Base-by-base conservation (phyloP, 2,888 invertebrate species). In the Acanthosoma haemorrhoidale region DNA sequence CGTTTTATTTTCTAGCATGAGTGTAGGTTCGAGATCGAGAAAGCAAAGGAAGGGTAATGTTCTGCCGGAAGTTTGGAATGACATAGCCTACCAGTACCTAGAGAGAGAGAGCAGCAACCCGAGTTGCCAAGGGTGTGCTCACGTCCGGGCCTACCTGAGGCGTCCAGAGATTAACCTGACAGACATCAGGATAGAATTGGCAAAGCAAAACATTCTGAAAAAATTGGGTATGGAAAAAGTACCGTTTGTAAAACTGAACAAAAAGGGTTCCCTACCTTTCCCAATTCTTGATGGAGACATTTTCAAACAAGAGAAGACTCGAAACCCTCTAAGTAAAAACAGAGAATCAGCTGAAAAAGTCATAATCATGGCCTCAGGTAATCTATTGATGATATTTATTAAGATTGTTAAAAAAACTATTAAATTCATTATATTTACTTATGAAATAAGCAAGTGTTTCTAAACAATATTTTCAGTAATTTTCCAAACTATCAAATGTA, bases 131-230 rank as follows among this genome's bases (percentile, higher is more conserved):
- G 72, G 63, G 9, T 73, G 73, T 67, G 66, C 63, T 8, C 68
- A 68, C 9, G 38, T 58, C 3, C 51, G 70, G 11, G 41, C 63
- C 32, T 57, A 36, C 16, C 36, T 73, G 13, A 71, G 72, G 18
- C 13, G 71, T 3, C 18, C 71, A 3, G 75, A 77, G 5, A 73
- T 76, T 60, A 77, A 79, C n/a, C 79, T 90, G 67, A 88, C 87
- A 0, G 86, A 86, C 36, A 82, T 89, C 38, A 82, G 92, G 73
- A 87, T 92, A 73, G 91, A 92, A 79, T 89, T 89, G 76, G 90
- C 92, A 60, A 92, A 92, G 80, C 87, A 90, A 78, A 91, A 92
- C 81, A 93, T 93, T 32, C 79, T 93, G 76, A 89, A 88, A 80
- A 92, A 92, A 80, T 78, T 93, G 69, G 80, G 92, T 73, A 80